phyloP scores from a whole-genome alignment of 2,797 vertebrate species.

The Mareca strepera region DNA sequence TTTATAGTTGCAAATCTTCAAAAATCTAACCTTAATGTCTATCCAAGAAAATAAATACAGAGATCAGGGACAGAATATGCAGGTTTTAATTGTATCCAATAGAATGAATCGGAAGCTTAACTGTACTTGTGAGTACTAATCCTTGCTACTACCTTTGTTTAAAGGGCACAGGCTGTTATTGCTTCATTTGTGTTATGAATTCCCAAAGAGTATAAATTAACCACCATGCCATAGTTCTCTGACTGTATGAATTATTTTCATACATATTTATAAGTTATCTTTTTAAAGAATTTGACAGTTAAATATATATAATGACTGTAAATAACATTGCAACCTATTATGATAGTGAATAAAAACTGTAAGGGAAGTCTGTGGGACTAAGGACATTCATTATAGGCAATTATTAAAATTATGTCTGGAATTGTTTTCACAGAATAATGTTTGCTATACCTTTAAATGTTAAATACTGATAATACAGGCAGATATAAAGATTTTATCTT shows the following conservation, averaged over 20 bases:
- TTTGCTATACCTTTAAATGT: slow-evolving; percentile 12
- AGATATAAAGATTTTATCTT: slow-evolving; percentile 32
- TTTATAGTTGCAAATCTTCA: not conserved
- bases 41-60: not conserved
- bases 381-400: not conserved
- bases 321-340: not conserved
- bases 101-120: not conserved
- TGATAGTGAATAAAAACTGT: not conserved
- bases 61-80: not conserved
- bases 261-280: no score
- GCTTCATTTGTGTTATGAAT: not conserved
- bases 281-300: not conserved
- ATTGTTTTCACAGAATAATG: slow-evolving; percentile 22
- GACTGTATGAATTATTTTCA: not conserved
- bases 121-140: not conserved
- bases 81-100: not conserved
- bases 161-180: not conserved
- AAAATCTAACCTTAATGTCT: not conserved
- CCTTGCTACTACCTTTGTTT: not conserved
- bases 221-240: not conserved
- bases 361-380: not conserved
- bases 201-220: not conserved
- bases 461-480: slow-evolving; percentile 10
- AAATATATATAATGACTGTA: not conserved
- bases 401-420: not conserved